Percentiles rank a stretch among this genome's conserved stretches.
These are phyloP conservation scores for Eupithecia tripunctaria DNA, from an alignment of 2,888 invertebrate species.

Conservation along the genomic window DNA sequence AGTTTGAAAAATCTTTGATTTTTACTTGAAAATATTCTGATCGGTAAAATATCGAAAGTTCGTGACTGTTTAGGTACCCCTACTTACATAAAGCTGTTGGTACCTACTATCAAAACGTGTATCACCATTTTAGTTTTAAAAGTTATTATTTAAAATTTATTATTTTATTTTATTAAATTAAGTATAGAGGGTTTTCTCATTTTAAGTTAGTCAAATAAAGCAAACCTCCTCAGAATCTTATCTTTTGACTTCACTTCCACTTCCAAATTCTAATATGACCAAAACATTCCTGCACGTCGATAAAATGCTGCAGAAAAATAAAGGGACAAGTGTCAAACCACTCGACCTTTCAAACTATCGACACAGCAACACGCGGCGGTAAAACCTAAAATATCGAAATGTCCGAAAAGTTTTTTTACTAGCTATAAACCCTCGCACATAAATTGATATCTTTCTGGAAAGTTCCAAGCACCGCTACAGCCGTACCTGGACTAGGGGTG, in stretches of 20 bases:
- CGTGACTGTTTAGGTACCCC: neutral
- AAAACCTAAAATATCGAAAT: slow-evolving; percentile 52
- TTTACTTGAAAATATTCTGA: neutral
- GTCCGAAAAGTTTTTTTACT: slow-evolving; percentile 60
- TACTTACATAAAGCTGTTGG: no score
- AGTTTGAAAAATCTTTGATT: neutral
- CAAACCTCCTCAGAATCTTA: neutral
- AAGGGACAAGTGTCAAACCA: neutral
- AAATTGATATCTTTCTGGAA: slow-evolving; percentile 58
- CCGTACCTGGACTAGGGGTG: slow-evolving; percentile 35
- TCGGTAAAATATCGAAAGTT: neutral
- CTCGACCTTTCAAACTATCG: slow-evolving; percentile 23
- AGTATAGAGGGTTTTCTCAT: no score
- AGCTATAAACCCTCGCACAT: slow-evolving; percentile 55
- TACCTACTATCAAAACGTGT: neutral
- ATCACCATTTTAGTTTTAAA: neutral
- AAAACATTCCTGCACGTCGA: neutral
- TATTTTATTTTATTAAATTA: neutral
- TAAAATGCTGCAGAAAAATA: slow-evolving; percentile 3
- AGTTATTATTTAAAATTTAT: no score
- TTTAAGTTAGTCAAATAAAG: neutral
- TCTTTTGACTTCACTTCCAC: neutral
- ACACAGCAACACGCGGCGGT: slow-evolving; percentile 41
- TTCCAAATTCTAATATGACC: neutral
- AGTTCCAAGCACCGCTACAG: slow-evolving; percentile 41